A percentile compares a stretch with the other conserved stretches of the same genome.
Conservation (phyloP, 1,140 invertebrate species). For the Calliopsis andreniformis region DNA sequence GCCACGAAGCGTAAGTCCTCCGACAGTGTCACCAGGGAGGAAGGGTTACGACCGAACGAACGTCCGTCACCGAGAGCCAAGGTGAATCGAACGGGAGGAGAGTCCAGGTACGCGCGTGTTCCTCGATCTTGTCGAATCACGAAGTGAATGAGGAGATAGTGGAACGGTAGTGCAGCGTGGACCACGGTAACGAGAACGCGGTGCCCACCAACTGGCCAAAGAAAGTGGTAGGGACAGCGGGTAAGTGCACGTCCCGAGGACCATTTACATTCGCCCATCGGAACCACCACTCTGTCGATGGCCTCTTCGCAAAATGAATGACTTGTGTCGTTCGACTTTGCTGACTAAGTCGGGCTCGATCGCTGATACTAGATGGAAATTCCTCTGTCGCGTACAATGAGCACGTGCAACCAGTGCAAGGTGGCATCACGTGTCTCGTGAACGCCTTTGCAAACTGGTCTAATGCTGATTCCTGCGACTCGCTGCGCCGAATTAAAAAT, state of each 20-base stretch:
- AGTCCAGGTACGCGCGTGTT: conserved; percentile 19
- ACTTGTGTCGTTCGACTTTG: conserved; percentile 11
- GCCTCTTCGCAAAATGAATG: conserved; percentile 54
- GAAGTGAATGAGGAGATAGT: conserved; percentile 66
- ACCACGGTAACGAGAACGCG: conserved; percentile 66
- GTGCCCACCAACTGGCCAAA: conserved; percentile 29
- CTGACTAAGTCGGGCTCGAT: conserved; percentile 4
- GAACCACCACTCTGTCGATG: conserved; percentile 31
- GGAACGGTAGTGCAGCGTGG: conserved; percentile 71
- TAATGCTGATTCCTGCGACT: too few species aligned
- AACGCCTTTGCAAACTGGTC: background rate
- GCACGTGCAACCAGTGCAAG: background rate
- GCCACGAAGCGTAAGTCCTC: too few species aligned
- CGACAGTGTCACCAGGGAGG: too few species aligned
- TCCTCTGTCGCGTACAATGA: background rate
- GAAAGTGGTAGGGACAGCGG: conserved; percentile 46
- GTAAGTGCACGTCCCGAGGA: conserved; percentile 30
- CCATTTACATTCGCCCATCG: background rate
- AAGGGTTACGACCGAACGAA: background rate
- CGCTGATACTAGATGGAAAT: background rate
- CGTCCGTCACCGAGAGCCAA: background rate
- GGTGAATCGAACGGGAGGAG: conserved; percentile 4
- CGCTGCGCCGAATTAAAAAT: too few species aligned
- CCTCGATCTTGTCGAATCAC: conserved; percentile 58
- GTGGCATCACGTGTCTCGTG: too few species aligned